Evolutionary conservation across 2,113 vertebrate species (phyloP).

Genomic region (Syngnathus floridae): DNA sequence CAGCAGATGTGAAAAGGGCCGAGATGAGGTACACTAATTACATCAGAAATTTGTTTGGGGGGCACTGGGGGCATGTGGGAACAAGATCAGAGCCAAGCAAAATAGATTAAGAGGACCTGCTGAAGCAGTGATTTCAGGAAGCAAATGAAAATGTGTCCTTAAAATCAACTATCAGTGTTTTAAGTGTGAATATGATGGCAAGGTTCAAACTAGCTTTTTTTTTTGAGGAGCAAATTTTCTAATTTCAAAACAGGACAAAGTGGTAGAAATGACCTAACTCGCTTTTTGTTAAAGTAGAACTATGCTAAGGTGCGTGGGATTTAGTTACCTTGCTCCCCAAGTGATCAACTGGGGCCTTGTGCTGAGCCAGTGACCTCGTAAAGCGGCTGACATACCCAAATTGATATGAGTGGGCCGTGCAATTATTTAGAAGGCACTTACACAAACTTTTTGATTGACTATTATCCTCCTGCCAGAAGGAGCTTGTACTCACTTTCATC

Average conservation of each 20-base stretch:
- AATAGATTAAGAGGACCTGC: conserved; percentile 16
- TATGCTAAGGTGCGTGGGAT: too few species aligned
- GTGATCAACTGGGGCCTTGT: too few species aligned
- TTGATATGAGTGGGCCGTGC: too few species aligned
- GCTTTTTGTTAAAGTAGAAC: too few species aligned
- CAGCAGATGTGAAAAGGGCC: conserved; percentile 49
- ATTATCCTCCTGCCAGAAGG: neutral
- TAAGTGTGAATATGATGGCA: neutral
- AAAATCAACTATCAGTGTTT: conserved; percentile 5
- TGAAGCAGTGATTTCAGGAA: conserved; percentile 9
- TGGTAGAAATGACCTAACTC: neutral
- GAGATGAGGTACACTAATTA: conserved; percentile 49
- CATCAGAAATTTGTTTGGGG: conserved; percentile 52
- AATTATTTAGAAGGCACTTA: too few species aligned
- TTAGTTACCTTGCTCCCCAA: too few species aligned
- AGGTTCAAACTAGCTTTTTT: too few species aligned
- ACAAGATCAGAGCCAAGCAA: conserved; percentile 51
- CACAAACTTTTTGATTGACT: too few species aligned
- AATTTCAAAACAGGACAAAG: too few species aligned
- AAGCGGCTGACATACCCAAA: too few species aligned
- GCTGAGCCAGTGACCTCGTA: too few species aligned
- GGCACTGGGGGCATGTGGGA: conserved; percentile 22
- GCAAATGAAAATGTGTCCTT: neutral
- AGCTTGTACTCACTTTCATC: neutral
- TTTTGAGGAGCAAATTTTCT: too few species aligned